Conservation (phyloP, 2,113 vertebrate species). For the Coreoperca whiteheadi region DNA sequence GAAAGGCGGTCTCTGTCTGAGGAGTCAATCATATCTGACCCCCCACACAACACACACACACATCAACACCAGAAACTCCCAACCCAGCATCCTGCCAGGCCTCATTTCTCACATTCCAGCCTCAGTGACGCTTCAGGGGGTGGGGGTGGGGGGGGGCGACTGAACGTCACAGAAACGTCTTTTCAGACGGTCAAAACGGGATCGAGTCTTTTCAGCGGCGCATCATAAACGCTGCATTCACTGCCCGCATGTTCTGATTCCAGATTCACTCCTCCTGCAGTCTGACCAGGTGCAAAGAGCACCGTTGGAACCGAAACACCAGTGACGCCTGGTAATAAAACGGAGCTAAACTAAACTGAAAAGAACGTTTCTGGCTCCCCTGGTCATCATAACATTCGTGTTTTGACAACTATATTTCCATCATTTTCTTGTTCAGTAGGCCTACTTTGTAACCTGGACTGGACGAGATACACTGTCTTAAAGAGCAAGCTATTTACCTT, state of each 20-base stretch:
- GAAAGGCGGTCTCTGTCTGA: slow-evolving; percentile 57
- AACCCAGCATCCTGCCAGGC: slow-evolving; percentile 36
- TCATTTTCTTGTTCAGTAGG: not conserved
- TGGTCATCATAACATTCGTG: too few relatives aligned
- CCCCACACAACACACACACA: slow-evolving; percentile 14
- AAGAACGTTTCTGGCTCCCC: too few relatives aligned
- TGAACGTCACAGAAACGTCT: slow-evolving; percentile 26
- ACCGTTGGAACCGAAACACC: not conserved
- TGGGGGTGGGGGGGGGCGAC: slow-evolving; percentile 23
- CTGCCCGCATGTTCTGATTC: not conserved
- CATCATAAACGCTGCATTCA: not conserved
- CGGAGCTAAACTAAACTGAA: too few relatives aligned
- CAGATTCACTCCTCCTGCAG: not conserved
- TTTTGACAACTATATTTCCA: not conserved
- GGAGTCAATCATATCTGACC: slow-evolving; percentile 55
- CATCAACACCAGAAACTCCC: slow-evolving; percentile 20
- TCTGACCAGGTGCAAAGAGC: not conserved
- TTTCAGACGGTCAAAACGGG: not conserved
- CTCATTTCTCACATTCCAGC: slow-evolving; percentile 61
- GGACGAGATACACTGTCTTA: not conserved
- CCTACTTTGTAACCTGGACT: not conserved
- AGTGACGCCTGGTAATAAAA: not conserved
- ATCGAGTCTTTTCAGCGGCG: not conserved
- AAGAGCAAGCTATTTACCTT: not conserved
- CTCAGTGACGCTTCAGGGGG: slow-evolving; percentile 32